Base-by-base conservation (phyloP, 1,140 invertebrate genomes). In the Polypedilum vanderplanki region DNA sequence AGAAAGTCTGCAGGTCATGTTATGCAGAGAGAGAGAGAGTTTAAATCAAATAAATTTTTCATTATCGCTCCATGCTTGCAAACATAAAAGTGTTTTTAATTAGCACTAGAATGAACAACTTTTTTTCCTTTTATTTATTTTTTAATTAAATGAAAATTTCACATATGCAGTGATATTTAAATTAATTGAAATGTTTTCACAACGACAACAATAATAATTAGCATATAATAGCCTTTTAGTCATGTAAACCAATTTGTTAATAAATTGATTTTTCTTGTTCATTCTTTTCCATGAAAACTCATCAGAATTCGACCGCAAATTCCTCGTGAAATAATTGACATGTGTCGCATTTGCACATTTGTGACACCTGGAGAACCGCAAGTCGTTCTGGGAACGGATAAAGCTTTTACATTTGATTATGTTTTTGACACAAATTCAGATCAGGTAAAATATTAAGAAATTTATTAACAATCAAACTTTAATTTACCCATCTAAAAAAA, bases 371-470 rank as follows among this genome's bases (percentile, higher is more conserved):
- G 90, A 0, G 94, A 96, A 77, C 93, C 96, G 0, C 95, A 98
- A 81, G 90, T 99, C 1, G 91, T 94, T 76, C 86, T 99, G 7
- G 97, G 96, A 73, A 90, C 92, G 17, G 96, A 98, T 83, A 94
- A 97, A 80, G 90, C 93, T 41, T 99, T 99, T 85, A 98, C 98
- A 7, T 99, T 97, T 83, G 96, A 99, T 85, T 91, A 93, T 85
- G 96, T 98, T 4, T 97, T 98, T 81, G 93, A 97, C 81, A 90
- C 88, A 5, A 86, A 85, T 74, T 85, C 87, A n/a, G 85, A 86
- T 73, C 93, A 96, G 77, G 80, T 57, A n/a, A n/a, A 57, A n/a
- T 57, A 57, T 57, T 57, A 57, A 57, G 41, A 46, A 57, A 57
- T n/a, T 12, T 57, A 4, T 57, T n/a, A 8, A 46, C 15, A 15